phyloP scores from a whole-genome alignment of 2,888 invertebrate species.

The Caenorhabditis auriculariae region DNA sequence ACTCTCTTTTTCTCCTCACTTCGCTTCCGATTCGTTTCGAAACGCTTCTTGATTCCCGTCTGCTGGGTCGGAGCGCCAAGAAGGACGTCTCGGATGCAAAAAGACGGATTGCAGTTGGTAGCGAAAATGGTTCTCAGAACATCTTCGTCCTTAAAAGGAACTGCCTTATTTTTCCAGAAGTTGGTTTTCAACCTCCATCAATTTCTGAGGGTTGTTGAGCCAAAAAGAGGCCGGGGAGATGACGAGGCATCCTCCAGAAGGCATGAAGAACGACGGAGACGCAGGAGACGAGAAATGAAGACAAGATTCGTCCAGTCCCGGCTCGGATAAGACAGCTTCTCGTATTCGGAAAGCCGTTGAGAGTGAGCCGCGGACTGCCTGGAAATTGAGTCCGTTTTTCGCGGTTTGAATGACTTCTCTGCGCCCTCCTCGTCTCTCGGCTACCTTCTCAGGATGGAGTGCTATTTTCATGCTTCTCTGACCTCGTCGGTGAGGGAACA shows the following conservation, averaged over 20 bases:
- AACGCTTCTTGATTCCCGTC: conserved; percentile 52
- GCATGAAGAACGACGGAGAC: conserved; percentile 22
- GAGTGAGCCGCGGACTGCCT: conserved; percentile 44
- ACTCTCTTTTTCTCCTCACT: conserved; percentile 21
- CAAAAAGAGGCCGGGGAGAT: conserved; percentile 53
- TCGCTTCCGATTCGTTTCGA: conserved; percentile 56
- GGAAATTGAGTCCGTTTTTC: no score
- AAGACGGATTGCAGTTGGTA: conserved; percentile 45
- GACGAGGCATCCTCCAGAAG: conserved; percentile 42
- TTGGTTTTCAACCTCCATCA: conserved; percentile 21
- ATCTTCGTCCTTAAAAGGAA: conserved; percentile 34
- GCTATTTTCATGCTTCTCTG: no score
- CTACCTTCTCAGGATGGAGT: not conserved
- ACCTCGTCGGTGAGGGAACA: no score
- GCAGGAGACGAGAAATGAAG: conserved; percentile 19
- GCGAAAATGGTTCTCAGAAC: conserved; percentile 47
- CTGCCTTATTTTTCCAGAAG: no score
- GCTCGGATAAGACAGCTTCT: conserved; percentile 18
- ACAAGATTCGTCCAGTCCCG: conserved; percentile 23
- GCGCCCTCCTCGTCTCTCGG: no score
- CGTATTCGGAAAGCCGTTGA: conserved; percentile 33
- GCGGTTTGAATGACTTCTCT: no score
- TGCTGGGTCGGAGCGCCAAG: conserved; percentile 48
- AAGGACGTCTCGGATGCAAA: conserved; percentile 52
- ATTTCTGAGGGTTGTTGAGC: conserved; percentile 33